Percentiles rank a stretch among this genome's conserved stretches.
Evolutionary conservation across 2,888 invertebrate genomes (phyloP).

Genomic region (Hofmannophila pseudospretella): DNA sequence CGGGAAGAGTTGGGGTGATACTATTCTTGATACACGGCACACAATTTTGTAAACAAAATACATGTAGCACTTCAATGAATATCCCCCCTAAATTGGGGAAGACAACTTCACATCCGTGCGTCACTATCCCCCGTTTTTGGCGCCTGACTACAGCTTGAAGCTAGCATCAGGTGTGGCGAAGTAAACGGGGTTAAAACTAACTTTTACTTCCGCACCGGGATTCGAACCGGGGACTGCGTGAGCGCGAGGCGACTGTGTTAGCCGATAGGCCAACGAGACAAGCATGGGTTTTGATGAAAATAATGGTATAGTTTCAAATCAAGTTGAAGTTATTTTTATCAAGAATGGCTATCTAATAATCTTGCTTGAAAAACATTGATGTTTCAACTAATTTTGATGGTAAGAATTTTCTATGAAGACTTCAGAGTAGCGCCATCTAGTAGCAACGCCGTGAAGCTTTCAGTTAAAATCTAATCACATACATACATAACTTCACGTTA

Average conservation of each 20-base stretch:
- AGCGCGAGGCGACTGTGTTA: background rate
- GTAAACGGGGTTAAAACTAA: slow-evolving; percentile 47
- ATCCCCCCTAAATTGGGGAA: slow-evolving; percentile 29
- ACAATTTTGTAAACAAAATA: no score
- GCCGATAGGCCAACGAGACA: slow-evolving; percentile 24
- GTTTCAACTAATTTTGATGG: background rate
- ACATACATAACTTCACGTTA: no score
- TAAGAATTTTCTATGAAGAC: no score
- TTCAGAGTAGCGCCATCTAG: background rate
- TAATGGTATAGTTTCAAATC: slow-evolving; percentile 3
- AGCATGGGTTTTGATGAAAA: slow-evolving; percentile 9
- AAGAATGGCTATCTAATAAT: no score
- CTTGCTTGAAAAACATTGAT: background rate
- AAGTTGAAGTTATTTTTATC: no score
- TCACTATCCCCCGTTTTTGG: slow-evolving; percentile 60
- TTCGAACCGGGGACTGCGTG: slow-evolving; percentile 40
- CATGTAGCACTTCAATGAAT: slow-evolving; percentile 57
- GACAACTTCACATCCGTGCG: slow-evolving; percentile 58
- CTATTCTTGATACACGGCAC: no score
- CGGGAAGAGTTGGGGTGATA: no score
- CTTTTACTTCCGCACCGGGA: slow-evolving; percentile 16
- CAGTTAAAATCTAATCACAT: no score
- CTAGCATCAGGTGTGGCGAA: slow-evolving; percentile 70
- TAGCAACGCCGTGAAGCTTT: no score
- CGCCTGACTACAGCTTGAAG: slow-evolving; percentile 60